Base-by-base conservation (phyloP, 2,113 vertebrate genomes). In the Hassar affinis region DNA sequence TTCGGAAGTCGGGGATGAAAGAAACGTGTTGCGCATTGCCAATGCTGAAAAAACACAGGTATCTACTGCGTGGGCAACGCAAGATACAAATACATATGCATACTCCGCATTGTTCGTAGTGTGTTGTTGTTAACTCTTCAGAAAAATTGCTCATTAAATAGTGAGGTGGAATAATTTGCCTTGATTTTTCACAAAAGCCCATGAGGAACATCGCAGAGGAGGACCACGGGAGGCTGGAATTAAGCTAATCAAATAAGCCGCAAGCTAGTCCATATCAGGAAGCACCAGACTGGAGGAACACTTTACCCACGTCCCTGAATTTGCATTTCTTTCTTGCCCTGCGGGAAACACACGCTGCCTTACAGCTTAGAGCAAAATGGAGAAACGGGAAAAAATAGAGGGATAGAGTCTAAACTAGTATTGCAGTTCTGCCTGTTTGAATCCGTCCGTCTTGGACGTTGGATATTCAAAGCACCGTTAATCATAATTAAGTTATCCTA, bases 181-280 rank as follows among this genome's bases (percentile, higher is more conserved):
- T 77, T 61, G 57, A 47, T 38, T 68, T 88, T 86, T 87, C 82
- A 54, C 85, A 88, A 88, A 85, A 92, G 91, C 88, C 89, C 89
- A 87, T 84, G 89, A 86, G 88, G 86, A 91, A 89, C 87, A 86
- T 87, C 85, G 86, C 84, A 80, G 88, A 42, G 79, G 90, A 89
- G 91, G 90, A 91, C 91, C 89, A 90, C 90, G 86, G 82, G 72
- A 92, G 89, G 88, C 90, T 86, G 88, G 92, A 93, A 92, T 92
- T 92, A 93, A 91, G 91, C 89, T 93, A 93, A 93, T 94, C 91
- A 94, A 94, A 93, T 91, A 92, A 91, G 91, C 91, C 91, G 88
- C 90, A 86, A 92, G 92, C 91, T 87, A 90, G 90, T 91, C 91
- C 91, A 87, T 94, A 93, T 94, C 92, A 92, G 90, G 89, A 90